phyloP scores from a whole-genome alignment of 2,797 vertebrate species.

The Phalloptychus januarius region DNA sequence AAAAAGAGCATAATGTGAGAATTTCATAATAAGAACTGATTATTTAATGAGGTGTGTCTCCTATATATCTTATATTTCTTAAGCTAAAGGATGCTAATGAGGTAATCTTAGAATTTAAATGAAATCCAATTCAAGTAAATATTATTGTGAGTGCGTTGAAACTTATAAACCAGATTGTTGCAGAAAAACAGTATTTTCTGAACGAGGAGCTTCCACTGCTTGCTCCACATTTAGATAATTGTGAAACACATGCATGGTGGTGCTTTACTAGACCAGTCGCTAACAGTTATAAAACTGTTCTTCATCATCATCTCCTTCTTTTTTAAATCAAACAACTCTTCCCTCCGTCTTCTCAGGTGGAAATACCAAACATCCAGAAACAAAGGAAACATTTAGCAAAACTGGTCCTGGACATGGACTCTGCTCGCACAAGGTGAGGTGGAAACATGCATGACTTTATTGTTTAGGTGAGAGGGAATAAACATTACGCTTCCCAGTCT shows the following conservation, averaged over 20 bases:
- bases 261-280: neutral
- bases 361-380: constrained; percentile 98
- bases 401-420: constrained; percentile 97
- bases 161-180: neutral
- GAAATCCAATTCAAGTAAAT: neutral
- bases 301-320: neutral
- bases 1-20: neutral
- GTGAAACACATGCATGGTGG: neutral
- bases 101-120: neutral
- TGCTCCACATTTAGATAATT: neutral
- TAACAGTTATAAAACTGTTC: constrained; percentile 27
- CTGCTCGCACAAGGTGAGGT: constrained; percentile 89
- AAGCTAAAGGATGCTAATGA: neutral
- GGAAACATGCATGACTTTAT: constrained; percentile 1
- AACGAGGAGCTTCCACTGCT: neutral
- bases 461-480: constrained; percentile 7
- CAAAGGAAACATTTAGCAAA: constrained; percentile 97
- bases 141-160: neutral
- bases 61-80: neutral
- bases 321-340: constrained; percentile 8
- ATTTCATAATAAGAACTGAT: neutral
- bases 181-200: neutral
- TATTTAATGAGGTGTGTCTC: neutral
- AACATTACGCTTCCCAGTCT: neutral
- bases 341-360: constrained; percentile 82